Percentiles rank a stretch among this genome's conserved stretches.
These are phyloP conservation scores for Slavum lentiscoides DNA, from an alignment of 2,888 invertebrate genomes.

Conservation along the genomic window DNA sequence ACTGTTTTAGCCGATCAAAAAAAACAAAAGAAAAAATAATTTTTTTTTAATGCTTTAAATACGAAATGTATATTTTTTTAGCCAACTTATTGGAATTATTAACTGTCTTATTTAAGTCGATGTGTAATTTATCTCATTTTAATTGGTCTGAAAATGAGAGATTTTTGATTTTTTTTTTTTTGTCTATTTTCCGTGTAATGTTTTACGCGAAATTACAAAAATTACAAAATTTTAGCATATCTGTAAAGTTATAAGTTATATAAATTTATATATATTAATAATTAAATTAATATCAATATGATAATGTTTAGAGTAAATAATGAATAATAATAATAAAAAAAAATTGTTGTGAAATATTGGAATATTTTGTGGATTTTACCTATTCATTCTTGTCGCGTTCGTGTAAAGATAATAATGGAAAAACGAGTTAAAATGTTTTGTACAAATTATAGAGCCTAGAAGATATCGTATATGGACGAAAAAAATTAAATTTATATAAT, in stretches of 20 bases:
- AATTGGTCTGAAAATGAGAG: slow-evolving; percentile 37
- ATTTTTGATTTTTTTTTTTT: slow-evolving; percentile 31
- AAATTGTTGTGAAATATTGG: slow-evolving; percentile 40
- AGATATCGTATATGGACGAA: no score
- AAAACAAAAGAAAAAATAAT: slow-evolving; percentile 3
- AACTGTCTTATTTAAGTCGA: slow-evolving; percentile 25
- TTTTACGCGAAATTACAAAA: slow-evolving; percentile 20
- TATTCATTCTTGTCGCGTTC: neutral
- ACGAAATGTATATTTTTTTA: slow-evolving; percentile 46
- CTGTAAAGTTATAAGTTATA: slow-evolving; percentile 41
- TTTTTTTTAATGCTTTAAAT: slow-evolving; percentile 24
- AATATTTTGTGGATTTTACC: slow-evolving; percentile 1
- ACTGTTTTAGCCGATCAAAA: slow-evolving; percentile 30
- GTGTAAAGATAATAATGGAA: neutral
- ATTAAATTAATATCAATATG: slow-evolving; percentile 33
- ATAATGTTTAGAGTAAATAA: slow-evolving; percentile 43
- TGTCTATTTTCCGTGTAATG: slow-evolving; percentile 20
- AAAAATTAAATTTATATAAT: no score
- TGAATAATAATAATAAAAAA: slow-evolving; percentile 14
- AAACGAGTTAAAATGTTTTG: no score
- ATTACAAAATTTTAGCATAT: slow-evolving; percentile 47
- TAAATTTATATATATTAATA: slow-evolving; percentile 14
- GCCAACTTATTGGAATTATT: slow-evolving; percentile 22
- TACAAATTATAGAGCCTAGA: no score
- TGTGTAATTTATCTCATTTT: slow-evolving; percentile 33